Conservation (phyloP, 2,888 invertebrate genomes). For the Caenorhabditis doughertyi region DNA sequence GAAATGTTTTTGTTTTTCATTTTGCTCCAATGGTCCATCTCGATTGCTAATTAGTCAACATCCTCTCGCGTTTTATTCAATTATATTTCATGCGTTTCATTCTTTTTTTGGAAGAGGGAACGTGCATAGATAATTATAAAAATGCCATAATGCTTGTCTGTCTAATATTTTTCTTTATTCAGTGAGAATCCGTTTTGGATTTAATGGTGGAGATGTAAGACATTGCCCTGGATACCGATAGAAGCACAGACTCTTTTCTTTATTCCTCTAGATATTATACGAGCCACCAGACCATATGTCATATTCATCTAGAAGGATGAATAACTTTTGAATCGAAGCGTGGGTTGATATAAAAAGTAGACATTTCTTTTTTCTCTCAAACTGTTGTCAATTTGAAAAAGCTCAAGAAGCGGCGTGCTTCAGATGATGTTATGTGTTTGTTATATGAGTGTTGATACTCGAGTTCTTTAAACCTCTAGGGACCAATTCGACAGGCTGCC, state of each 20-base stretch:
- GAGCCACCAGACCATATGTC: too few species aligned
- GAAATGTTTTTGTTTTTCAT: neutral
- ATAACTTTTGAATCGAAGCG: neutral
- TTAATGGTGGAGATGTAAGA: slow-evolving; percentile 6
- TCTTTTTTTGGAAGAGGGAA: slow-evolving; percentile 18
- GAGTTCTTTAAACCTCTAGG: slow-evolving; percentile 50
- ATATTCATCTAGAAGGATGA: too few species aligned
- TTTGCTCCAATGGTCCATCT: slow-evolving; percentile 13
- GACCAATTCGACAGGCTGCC: slow-evolving; percentile 47
- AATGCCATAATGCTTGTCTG: slow-evolving; percentile 6
- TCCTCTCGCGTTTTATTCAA: slow-evolving; percentile 36
- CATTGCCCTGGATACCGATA: slow-evolving; percentile 19
- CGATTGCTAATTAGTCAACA: slow-evolving; percentile 43
- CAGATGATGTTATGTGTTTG: slow-evolving; percentile 62
- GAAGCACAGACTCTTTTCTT: neutral
- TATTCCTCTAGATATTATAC: neutral
- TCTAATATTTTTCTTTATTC: slow-evolving; percentile 9
- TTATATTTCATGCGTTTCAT: slow-evolving; percentile 34
- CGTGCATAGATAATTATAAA: slow-evolving; percentile 45
- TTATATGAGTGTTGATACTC: slow-evolving; percentile 63
- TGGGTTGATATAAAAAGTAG: slow-evolving; percentile 35
- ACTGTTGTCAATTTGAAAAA: slow-evolving; percentile 47
- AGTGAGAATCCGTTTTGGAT: too few species aligned
- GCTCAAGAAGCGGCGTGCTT: slow-evolving; percentile 29
- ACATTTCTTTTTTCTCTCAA: slow-evolving; percentile 16